Evolutionary conservation across 2,797 vertebrate species (phyloP), one percentile per base, ranked within the genome.

Genomic region (Melanotaenia trifasciata): DNA sequence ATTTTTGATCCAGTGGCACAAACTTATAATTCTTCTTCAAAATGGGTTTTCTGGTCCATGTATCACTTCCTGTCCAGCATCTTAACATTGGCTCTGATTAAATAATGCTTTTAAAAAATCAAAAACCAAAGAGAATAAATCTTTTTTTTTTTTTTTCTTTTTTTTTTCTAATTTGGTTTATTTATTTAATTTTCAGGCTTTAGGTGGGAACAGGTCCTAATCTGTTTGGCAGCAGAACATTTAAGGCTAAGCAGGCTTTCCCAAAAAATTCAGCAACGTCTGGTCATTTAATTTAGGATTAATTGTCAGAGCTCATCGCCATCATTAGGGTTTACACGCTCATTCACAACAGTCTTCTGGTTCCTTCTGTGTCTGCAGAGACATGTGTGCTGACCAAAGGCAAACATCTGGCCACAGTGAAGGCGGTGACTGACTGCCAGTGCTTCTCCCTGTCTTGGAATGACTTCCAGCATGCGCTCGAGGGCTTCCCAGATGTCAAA

Each of bases 401-500:
- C 86, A 89, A 89, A 85, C 87, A 90, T 88, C 87, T 92, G 89
- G 91, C 89, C 74, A 92, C 89, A 3, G 89, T 87, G 67, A 90
- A 78, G 80, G 87, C 90, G 33, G 81, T 92, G 80, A 93, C 86
- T n/a, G 75, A 92, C 82, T 90, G 92, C 78, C 90, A 91, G 75
- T 92, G 94, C 67, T 95, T 95, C 91, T 93, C 92, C 78, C 86
- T 95, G 67, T 89, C 92, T 43, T 90, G 84, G 64, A 71, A 85
- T 8, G 87, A 91, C 74, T 92, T 95, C 66, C 84, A 90, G 53
- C 64, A 85, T 36, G 70, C 80, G 26, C 84, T 95, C 80, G 65
- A 89, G 77, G 76, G 83, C 74, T 93, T 92, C 79, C 92, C 93
- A 72, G 92, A 93, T 11, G 73, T 93, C 63, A 84, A 53, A 80